These are phyloP conservation scores for Drosophila mimetica DNA, from an alignment of 2,888 invertebrate genomes.

Conservation along the genomic window DNA sequence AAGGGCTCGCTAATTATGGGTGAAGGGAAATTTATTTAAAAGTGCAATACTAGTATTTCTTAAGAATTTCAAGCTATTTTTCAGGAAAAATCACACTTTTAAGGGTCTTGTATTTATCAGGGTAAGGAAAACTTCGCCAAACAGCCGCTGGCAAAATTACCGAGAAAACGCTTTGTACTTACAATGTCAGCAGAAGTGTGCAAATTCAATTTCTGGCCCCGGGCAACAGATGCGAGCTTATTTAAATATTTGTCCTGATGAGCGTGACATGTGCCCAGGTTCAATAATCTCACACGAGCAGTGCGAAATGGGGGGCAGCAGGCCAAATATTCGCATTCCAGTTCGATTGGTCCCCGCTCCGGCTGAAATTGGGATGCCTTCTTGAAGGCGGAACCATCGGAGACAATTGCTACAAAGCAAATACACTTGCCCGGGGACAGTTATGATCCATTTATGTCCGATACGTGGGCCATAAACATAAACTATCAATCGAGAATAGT, in stretches of 20 bases:
- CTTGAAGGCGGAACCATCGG: constrained; percentile 23
- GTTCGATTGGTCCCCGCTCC: constrained; percentile 19
- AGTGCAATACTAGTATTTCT: neutral
- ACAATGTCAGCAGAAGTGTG: constrained; percentile 14
- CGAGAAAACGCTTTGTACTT: constrained; percentile 44
- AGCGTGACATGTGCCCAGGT: constrained; percentile 37
- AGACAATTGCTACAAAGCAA: constrained; percentile 26
- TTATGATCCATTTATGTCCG: constrained; percentile 23
- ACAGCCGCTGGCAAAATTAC: constrained; percentile 64
- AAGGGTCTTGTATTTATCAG: neutral
- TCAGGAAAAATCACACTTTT: neutral
- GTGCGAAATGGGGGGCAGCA: constrained; percentile 4
- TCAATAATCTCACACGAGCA: constrained; percentile 25
- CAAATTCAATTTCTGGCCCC: constrained; percentile 1
- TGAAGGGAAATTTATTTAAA: neutral
- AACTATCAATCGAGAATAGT: constrained; percentile 13
- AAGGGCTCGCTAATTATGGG: constrained; percentile 20
- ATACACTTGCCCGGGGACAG: constrained; percentile 21
- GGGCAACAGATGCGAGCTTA: constrained; percentile 36
- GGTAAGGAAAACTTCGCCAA: constrained; percentile 50
- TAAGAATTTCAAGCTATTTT: neutral
- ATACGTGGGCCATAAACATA: constrained; percentile 40
- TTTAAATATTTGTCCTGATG: constrained; percentile 45
- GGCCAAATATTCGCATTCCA: constrained; percentile 12
- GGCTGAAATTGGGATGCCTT: constrained; percentile 21